A percentile compares a stretch with the other conserved stretches of the same genome.
Evolutionary conservation across 35 echinoderm and acorn worm genomes (phyloP).

Genomic region (Anneissia japonica): DNA sequence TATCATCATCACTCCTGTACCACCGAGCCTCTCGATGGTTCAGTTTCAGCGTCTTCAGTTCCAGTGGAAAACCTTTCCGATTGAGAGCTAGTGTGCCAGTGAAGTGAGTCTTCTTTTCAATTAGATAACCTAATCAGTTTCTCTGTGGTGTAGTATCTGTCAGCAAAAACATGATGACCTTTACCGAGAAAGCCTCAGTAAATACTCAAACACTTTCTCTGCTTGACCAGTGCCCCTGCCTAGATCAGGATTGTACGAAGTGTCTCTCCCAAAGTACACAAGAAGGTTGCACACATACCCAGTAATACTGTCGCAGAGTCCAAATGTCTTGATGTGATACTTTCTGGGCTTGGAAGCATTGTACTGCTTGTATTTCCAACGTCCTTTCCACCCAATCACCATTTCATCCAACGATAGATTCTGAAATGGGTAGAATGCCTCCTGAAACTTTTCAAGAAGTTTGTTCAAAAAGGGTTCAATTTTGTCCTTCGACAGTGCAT

Average conservation of each 20-base stretch:
- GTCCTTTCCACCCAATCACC: slow-evolving; percentile 30
- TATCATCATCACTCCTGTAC: slow-evolving; percentile 24
- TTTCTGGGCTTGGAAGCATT: slow-evolving; percentile 26
- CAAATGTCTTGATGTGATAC: slow-evolving; percentile 34
- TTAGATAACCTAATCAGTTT: slow-evolving; percentile 19
- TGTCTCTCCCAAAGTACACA: slow-evolving; percentile 14
- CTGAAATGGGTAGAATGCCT: slow-evolving; percentile 34
- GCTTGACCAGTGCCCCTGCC: slow-evolving; percentile 6
- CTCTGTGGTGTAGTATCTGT: slow-evolving; percentile 35
- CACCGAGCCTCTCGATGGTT: slow-evolving; percentile 7
- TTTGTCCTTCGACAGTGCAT: slow-evolving; percentile 19
- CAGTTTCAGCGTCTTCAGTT: slow-evolving; percentile 11
- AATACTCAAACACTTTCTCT: slow-evolving; percentile 22
- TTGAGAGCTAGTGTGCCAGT: slow-evolving; percentile 19
- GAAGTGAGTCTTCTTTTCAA: slow-evolving; percentile 8
- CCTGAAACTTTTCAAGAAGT: slow-evolving; percentile 32
- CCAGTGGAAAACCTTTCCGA: not conserved
- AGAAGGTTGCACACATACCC: slow-evolving; percentile 20
- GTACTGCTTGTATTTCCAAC: slow-evolving; percentile 38
- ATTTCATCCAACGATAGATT: slow-evolving; percentile 30
- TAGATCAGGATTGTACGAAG: slow-evolving; percentile 26
- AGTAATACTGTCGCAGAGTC: slow-evolving; percentile 34
- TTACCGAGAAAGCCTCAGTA: slow-evolving; percentile 20
- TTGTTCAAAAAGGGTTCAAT: slow-evolving; percentile 22
- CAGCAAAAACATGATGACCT: slow-evolving; percentile 23